phyloP scores from a whole-genome alignment of 1,140 invertebrate species.

The Orius insidiosus region DNA sequence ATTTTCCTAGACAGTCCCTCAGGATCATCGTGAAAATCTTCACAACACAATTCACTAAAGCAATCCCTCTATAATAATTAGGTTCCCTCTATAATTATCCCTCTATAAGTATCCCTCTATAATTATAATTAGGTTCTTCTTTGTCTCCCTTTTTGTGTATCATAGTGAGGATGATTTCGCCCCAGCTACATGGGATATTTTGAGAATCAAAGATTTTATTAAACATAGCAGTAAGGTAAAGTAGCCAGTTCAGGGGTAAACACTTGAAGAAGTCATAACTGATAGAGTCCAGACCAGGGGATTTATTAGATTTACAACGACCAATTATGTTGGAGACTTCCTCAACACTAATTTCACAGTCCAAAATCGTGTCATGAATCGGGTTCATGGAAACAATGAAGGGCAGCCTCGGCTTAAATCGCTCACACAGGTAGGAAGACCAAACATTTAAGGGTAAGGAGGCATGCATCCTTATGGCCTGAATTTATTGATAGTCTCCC shows the following conservation, averaged over 20 bases:
- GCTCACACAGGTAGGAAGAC: too few relatives aligned
- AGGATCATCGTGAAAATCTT: slow-evolving; percentile 20
- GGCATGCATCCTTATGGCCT: too few relatives aligned
- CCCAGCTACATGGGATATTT: background rate
- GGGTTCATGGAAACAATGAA: too few relatives aligned
- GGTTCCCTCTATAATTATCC: slow-evolving; percentile 15
- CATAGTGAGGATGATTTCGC: slow-evolving; percentile 9
- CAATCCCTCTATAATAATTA: slow-evolving; percentile 15
- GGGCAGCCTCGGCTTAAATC: too few relatives aligned
- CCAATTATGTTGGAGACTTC: slow-evolving; percentile 9
- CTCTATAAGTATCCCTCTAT: slow-evolving; percentile 16
- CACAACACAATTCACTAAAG: slow-evolving; percentile 14
- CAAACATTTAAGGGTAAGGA: too few relatives aligned
- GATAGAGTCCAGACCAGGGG: slow-evolving; percentile 11
- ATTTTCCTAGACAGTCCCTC: slow-evolving; percentile 10
- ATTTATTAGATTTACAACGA: slow-evolving; percentile 3
- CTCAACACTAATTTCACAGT: background rate
- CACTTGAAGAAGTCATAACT: slow-evolving; percentile 14
- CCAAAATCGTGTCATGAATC: background rate
- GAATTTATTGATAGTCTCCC: too few relatives aligned
- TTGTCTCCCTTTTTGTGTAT: slow-evolving; percentile 16
- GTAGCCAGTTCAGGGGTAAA: slow-evolving; percentile 8
- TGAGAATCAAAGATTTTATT: slow-evolving; percentile 9
- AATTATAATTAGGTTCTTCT: slow-evolving; percentile 12
- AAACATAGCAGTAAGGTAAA: slow-evolving; percentile 5